Conservation (phyloP, 2,113 vertebrate species). For the Pipa parva region DNA sequence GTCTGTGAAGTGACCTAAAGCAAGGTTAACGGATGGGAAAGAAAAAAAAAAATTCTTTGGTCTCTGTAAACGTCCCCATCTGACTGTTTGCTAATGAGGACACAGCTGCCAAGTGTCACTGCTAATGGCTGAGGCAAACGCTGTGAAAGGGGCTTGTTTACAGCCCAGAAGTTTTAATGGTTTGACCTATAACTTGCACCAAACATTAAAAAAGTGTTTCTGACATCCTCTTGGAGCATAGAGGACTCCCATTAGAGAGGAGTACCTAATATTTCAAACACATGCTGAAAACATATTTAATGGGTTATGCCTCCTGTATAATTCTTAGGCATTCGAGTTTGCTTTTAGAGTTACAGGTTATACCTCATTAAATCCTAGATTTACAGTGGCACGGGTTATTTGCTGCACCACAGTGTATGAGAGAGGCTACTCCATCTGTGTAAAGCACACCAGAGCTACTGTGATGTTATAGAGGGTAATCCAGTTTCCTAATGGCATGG, state of each 20-base stretch:
- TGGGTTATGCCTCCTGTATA: not conserved
- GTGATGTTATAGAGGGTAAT: not conserved
- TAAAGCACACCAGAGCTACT: not conserved
- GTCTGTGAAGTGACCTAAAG: constrained; percentile 13
- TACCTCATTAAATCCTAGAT: not conserved
- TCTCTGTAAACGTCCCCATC: constrained; percentile 16
- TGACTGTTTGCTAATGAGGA: constrained; percentile 34
- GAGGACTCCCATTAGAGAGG: constrained; percentile 19
- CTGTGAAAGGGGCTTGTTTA: constrained; percentile 30
- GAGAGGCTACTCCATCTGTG: not conserved
- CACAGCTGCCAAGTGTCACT: constrained; percentile 40
- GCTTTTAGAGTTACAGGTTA: not conserved
- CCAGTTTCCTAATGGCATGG: not conserved
- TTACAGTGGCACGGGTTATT: not conserved
- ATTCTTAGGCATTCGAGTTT: not conserved
- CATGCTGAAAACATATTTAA: constrained; percentile 2
- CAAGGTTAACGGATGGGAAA: constrained; percentile 37
- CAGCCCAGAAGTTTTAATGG: constrained; percentile 41
- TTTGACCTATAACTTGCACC: constrained; percentile 41
- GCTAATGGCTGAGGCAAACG: constrained; percentile 40
- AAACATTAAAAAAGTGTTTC: constrained; percentile 25
- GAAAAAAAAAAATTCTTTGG: constrained; percentile 22
- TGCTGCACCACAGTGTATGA: not conserved
- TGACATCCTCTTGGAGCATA: constrained; percentile 22
- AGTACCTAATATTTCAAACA: constrained; percentile 29